phyloP scores from a whole-genome alignment of 2,888 invertebrate species.

The Rotaria sp. region DNA sequence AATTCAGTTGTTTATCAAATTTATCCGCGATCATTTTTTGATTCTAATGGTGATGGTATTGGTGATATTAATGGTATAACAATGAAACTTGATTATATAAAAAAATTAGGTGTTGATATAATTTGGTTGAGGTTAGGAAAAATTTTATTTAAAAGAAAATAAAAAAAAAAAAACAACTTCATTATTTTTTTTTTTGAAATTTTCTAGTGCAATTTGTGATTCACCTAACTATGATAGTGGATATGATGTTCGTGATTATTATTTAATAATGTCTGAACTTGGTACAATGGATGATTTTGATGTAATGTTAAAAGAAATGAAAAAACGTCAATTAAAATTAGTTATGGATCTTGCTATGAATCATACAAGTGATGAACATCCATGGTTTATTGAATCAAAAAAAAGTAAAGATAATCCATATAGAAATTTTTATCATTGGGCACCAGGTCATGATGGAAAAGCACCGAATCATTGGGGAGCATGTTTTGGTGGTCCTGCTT shows the following conservation, averaged over 20 bases:
- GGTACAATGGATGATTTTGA: constrained; percentile 68
- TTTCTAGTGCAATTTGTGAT: constrained; percentile 43
- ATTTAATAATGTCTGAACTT: constrained; percentile 64
- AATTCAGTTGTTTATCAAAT: constrained; percentile 33
- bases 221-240: constrained; percentile 42
- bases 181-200: background rate
- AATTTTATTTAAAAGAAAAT: background rate
- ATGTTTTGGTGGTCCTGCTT: constrained; percentile 25
- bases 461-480: constrained; percentile 51
- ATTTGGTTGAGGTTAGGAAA: constrained; percentile 30
- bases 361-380: constrained; percentile 61
- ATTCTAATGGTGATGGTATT: constrained; percentile 37
- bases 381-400: constrained; percentile 62
- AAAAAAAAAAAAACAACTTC: too few relatives aligned
- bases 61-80: constrained; percentile 38
- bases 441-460: constrained; percentile 55
- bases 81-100: constrained; percentile 36
- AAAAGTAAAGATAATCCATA: constrained; percentile 59
- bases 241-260: constrained; percentile 63
- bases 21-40: constrained; percentile 37
- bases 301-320: constrained; percentile 63
- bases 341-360: constrained; percentile 69
- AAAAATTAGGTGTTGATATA: constrained; percentile 29
- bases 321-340: constrained; percentile 63
- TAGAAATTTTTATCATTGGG: constrained; percentile 74